Evolutionary conservation across 2,113 vertebrate genomes (phyloP).

Genomic region (Ictidomys tridecemlineatus): DNA sequence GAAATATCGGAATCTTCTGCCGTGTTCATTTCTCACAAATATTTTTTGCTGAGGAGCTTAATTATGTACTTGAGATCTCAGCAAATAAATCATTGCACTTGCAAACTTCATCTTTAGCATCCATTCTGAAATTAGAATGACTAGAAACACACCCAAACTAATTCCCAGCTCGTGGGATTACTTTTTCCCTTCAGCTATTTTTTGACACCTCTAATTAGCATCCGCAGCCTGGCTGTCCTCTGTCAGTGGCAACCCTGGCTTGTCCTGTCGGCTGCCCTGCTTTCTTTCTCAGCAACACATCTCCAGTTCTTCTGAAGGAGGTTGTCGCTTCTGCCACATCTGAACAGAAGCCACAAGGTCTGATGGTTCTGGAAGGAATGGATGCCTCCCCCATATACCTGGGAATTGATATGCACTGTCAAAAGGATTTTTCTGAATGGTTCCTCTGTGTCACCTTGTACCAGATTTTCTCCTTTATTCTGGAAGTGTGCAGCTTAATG

Average conservation of each 20-base stretch:
- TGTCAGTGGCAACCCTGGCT: conserved; percentile 62
- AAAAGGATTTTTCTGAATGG: conserved; percentile 82
- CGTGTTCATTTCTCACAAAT: background rate
- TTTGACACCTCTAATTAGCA: conserved; percentile 85
- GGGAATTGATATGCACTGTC: conserved; percentile 83
- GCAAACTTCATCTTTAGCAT: background rate
- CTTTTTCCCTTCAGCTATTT: conserved; percentile 73
- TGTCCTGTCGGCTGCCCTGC: conserved; percentile 76
- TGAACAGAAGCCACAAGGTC: conserved; percentile 61
- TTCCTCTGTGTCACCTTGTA: conserved; percentile 85
- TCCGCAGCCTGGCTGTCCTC: conserved; percentile 74
- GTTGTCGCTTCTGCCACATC: conserved; percentile 60
- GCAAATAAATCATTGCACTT: conserved; percentile 50
- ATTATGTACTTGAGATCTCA: background rate
- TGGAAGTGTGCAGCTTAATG: conserved; percentile 84
- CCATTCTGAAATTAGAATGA: conserved; percentile 70
- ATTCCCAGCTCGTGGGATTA: conserved; percentile 70
- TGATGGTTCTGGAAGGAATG: conserved; percentile 80
- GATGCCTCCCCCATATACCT: conserved; percentile 73
- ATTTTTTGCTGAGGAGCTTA: conserved; percentile 62
- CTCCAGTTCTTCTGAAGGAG: conserved; percentile 80
- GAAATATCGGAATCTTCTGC: background rate
- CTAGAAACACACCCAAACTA: conserved; percentile 63
- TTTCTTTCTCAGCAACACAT: conserved; percentile 80
- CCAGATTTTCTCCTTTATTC: conserved; percentile 82